Conservation (phyloP, 2,113 vertebrate species). For the Clupea harengus region DNA sequence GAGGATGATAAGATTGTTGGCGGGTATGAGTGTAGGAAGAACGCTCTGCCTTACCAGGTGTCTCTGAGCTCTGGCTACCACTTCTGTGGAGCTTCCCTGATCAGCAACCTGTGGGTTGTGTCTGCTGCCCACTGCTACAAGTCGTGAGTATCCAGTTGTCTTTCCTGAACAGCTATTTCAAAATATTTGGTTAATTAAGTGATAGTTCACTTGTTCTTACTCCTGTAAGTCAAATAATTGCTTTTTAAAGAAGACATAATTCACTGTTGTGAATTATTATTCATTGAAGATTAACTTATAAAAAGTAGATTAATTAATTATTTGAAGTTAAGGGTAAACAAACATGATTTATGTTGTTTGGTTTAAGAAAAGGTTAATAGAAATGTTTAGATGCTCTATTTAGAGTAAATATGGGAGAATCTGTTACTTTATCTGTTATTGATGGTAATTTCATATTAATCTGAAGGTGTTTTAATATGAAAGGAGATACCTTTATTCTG, state of each 20-base stretch:
- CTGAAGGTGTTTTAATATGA: no score
- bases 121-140: slow-evolving; percentile 84
- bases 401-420: no score
- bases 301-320: no score
- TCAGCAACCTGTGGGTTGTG: slow-evolving; percentile 77
- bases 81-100: slow-evolving; percentile 74
- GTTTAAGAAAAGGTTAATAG: no score
- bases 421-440: no score
- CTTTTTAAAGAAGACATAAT: neutral
- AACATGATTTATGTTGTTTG: no score
- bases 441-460: no score
- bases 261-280: no score
- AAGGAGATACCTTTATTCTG: no score
- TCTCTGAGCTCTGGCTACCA: slow-evolving; percentile 78
- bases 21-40: slow-evolving; percentile 72
- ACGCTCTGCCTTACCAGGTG: slow-evolving; percentile 72
- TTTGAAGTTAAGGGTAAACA: no score
- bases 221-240: neutral
- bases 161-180: neutral
- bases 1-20: slow-evolving; percentile 81
- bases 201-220: neutral
- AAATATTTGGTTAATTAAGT: neutral
- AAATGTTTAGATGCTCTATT: no score
- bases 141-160: slow-evolving; percentile 60
- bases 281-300: no score